These are phyloP conservation scores for Malthinus flaveolus DNA, from an alignment of 2,888 invertebrate genomes.

Conservation along the genomic window DNA sequence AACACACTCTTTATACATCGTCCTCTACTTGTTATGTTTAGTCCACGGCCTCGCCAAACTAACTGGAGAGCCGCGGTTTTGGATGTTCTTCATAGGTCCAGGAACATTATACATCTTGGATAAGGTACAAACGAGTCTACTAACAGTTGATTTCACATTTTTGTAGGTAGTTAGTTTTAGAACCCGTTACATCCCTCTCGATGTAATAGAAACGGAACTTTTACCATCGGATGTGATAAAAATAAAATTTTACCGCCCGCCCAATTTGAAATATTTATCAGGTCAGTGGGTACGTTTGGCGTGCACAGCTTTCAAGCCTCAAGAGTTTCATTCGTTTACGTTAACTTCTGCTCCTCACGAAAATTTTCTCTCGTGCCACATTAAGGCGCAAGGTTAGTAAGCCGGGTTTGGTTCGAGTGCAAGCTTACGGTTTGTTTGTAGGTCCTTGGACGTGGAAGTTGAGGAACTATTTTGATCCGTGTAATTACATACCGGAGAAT, in stretches of 20 bases:
- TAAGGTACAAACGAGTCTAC: constrained; percentile 62
- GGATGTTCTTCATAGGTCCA: constrained; percentile 92
- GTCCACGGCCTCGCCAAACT: constrained; percentile 90
- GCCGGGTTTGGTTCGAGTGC: constrained; percentile 4
- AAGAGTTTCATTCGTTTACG: constrained; percentile 95
- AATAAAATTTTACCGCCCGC: constrained; percentile 93
- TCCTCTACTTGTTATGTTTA: constrained; percentile 82
- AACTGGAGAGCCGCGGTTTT: constrained; percentile 89
- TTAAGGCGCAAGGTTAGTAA: constrained; percentile 71
- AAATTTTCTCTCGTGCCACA: constrained; percentile 91
- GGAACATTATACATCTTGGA: constrained; percentile 88
- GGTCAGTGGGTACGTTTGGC: constrained; percentile 94
- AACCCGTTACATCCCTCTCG: constrained; percentile 88
- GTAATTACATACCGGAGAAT: constrained; percentile 84
- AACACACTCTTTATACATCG: constrained; percentile 86
- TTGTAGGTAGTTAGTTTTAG: constrained; percentile 83
- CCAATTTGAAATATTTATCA: constrained; percentile 90
- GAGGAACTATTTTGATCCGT: constrained; percentile 91
- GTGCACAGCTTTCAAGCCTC: constrained; percentile 85
- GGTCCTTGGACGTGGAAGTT: constrained; percentile 98
- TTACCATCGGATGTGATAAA: constrained; percentile 93
- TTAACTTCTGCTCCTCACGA: constrained; percentile 95
- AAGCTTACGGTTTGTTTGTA: constrained; percentile 13
- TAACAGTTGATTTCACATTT: constrained; percentile 1
- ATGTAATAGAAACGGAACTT: constrained; percentile 91